Conservation (phyloP, 1,140 invertebrate genomes). For the Limonius californicus region DNA sequence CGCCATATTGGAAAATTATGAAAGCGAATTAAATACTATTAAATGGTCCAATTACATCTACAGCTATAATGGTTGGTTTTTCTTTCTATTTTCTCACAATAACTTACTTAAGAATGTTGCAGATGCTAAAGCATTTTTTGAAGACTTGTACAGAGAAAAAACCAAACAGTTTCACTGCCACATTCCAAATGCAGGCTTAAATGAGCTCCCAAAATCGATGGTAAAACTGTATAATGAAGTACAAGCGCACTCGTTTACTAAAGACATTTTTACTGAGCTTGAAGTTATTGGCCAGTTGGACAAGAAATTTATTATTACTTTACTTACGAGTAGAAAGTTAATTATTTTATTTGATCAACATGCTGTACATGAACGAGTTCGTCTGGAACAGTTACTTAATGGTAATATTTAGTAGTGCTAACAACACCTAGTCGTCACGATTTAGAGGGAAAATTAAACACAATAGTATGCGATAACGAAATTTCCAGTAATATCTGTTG, state of each 20-base stretch:
- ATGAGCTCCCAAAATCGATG: not conserved
- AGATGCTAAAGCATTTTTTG: constrained; percentile 41
- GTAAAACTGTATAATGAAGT: constrained; percentile 15
- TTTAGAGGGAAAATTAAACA: too few relatives aligned
- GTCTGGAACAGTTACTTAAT: constrained; percentile 56
- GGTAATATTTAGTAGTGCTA: too few relatives aligned
- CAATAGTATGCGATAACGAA: too few relatives aligned
- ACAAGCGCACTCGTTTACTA: constrained; percentile 26
- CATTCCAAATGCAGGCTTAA: constrained; percentile 23
- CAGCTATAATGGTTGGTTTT: not conserved
- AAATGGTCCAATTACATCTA: constrained; percentile 42
- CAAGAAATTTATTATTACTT: constrained; percentile 62
- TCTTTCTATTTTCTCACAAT: not conserved
- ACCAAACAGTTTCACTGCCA: constrained; percentile 28
- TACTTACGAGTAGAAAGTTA: constrained; percentile 43
- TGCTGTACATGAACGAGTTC: constrained; percentile 69
- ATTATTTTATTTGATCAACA: constrained; percentile 71
- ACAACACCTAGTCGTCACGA: too few relatives aligned
- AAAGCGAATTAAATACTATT: constrained; percentile 38
- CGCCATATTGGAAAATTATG: constrained; percentile 35
- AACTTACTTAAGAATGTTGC: not conserved
- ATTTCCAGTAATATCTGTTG: too few relatives aligned
- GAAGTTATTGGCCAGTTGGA: constrained; percentile 65
- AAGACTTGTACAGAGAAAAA: constrained; percentile 39
- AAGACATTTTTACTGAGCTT: constrained; percentile 34